Conservation (phyloP, 2,797 vertebrate species). For the Phaenicophaeus curvirostris region DNA sequence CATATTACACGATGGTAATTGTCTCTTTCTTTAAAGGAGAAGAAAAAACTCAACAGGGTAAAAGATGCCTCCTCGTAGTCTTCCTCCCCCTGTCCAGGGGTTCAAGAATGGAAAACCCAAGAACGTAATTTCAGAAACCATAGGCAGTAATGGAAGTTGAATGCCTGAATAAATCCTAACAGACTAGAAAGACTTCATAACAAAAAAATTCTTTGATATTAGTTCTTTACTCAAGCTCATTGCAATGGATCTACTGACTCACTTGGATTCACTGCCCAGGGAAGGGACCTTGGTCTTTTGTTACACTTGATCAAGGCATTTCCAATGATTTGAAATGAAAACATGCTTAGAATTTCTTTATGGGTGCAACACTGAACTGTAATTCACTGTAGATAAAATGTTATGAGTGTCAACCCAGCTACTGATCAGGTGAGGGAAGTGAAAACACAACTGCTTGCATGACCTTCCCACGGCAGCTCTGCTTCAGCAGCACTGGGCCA, state of each 20-base stretch:
- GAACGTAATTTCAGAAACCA: background rate
- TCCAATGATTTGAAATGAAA: background rate
- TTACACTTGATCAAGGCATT: background rate
- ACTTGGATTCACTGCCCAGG: background rate
- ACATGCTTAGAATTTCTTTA: background rate
- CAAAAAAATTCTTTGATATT: background rate
- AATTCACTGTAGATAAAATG: background rate
- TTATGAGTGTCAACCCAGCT: background rate
- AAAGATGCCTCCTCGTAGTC: background rate
- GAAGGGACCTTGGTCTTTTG: background rate
- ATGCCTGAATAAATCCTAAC: constrained; percentile 6
- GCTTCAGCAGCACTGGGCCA: background rate
- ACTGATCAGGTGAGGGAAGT: background rate
- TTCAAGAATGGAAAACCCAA: background rate
- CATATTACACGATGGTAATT: background rate
- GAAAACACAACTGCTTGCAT: background rate
- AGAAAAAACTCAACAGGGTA: background rate
- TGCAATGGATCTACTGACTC: background rate
- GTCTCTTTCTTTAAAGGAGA: background rate
- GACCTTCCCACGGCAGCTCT: background rate
- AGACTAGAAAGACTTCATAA: background rate
- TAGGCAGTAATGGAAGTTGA: background rate
- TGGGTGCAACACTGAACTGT: background rate
- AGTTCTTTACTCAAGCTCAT: background rate
- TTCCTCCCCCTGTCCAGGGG: background rate